Conservation (phyloP, 2,113 vertebrate species). For the Ramphastos sulfuratus region DNA sequence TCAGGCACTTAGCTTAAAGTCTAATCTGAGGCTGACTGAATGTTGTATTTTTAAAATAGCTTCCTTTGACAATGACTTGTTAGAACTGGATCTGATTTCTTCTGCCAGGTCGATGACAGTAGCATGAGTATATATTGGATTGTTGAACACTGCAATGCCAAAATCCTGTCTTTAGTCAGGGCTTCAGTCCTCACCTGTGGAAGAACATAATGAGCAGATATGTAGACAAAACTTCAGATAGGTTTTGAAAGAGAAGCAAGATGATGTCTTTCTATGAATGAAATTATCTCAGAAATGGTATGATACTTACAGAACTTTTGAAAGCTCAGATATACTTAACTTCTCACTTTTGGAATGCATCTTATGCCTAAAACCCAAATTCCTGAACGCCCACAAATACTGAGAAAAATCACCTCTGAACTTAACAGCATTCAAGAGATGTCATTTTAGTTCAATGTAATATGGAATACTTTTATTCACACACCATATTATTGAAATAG, state of each 20-base stretch:
- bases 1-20: neutral
- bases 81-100: neutral
- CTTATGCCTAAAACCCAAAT: fast-evolving
- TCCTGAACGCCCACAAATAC: neutral
- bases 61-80: neutral
- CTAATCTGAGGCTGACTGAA: neutral
- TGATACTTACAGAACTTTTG: neutral
- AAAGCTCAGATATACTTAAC: neutral
- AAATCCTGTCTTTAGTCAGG: neutral
- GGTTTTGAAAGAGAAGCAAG: neutral
- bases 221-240: neutral
- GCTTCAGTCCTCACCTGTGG: neutral
- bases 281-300: neutral
- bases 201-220: neutral
- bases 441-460: neutral
- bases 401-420: neutral
- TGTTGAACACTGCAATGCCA: neutral
- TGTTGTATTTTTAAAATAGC: neutral
- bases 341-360: neutral
- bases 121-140: neutral
- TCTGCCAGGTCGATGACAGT: neutral
- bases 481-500: neutral
- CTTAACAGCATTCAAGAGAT: neutral
- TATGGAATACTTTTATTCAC: neutral
- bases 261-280: neutral